phyloP scores from a whole-genome alignment of 2,113 vertebrate species.

The Psilopogon haemacephalus region DNA sequence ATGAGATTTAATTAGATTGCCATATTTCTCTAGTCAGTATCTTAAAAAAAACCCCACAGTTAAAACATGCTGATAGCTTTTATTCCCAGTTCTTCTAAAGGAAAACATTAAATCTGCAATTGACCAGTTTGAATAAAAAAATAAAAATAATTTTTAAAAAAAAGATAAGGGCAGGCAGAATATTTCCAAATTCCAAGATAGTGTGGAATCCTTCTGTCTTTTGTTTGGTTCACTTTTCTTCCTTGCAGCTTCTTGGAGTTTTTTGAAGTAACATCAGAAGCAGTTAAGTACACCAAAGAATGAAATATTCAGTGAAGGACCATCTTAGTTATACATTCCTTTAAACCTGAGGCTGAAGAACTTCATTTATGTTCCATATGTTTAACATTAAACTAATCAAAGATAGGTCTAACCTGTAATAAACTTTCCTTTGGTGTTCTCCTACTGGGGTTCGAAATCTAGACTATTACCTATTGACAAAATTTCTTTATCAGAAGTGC shows the following conservation, averaged over 20 bases:
- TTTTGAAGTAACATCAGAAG: not conserved
- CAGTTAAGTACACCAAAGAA: not conserved
- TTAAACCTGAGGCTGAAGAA: not conserved
- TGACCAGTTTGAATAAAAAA: not conserved
- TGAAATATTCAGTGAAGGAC: not conserved
- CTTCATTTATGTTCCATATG: not conserved
- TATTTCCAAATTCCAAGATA: not conserved
- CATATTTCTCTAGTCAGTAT: not conserved
- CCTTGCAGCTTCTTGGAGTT: not conserved
- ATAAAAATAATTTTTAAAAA: not conserved
- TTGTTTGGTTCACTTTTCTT: not conserved
- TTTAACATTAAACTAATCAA: slow-evolving; percentile 4
- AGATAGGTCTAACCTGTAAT: not conserved
- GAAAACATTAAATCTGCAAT: not conserved
- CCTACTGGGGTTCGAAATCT: not conserved
- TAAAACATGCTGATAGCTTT: not conserved
- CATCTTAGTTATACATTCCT: not conserved
- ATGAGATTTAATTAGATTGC: not conserved
- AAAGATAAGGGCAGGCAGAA: not conserved
- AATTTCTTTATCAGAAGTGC: not conserved
- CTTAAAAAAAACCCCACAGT: not conserved
- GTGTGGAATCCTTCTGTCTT: rapidly evolving
- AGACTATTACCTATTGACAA: not conserved
- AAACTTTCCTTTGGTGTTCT: not conserved
- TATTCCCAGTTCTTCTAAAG: not conserved